phyloP scores from a whole-genome alignment of 2,888 invertebrate species.

The Arge pagana region DNA sequence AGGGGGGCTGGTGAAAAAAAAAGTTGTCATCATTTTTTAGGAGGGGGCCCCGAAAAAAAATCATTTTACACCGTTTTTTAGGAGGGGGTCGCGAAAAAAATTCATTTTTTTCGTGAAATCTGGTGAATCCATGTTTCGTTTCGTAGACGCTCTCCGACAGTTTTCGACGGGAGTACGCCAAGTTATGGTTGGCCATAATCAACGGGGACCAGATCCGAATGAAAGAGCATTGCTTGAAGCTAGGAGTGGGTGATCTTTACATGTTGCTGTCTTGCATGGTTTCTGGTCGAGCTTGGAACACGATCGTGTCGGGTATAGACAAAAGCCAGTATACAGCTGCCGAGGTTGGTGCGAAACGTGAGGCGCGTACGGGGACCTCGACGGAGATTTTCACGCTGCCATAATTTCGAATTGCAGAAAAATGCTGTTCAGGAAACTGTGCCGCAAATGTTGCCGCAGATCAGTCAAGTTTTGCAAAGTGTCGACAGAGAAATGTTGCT shows the following conservation, averaged over 20 bases:
- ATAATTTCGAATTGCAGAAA: constrained; percentile 63
- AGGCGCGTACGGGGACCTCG: constrained; percentile 1
- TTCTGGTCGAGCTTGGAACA: constrained; percentile 91
- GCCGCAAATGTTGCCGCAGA: constrained; percentile 77
- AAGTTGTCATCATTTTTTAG: too few relatives aligned
- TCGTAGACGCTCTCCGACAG: constrained; percentile 79
- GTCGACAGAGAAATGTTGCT: constrained; percentile 95
- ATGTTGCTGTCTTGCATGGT: constrained; percentile 95
- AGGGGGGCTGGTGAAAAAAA: too few relatives aligned
- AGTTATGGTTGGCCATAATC: constrained; percentile 92
- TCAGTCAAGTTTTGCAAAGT: constrained; percentile 82
- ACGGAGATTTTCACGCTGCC: too few relatives aligned
- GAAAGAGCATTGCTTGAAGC: constrained; percentile 72
- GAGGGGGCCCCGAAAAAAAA: too few relatives aligned
- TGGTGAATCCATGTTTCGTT: too few relatives aligned
- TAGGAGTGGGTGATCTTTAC: constrained; percentile 88
- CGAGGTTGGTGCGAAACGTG: constrained; percentile 70
- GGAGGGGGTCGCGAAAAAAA: too few relatives aligned
- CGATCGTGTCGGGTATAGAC: constrained; percentile 82
- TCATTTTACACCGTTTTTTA: too few relatives aligned
- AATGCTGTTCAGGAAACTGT: constrained; percentile 77
- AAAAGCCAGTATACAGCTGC: constrained; percentile 68
- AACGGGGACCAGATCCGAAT: constrained; percentile 80
- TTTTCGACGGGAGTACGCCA: constrained; percentile 89
- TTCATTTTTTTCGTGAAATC: constrained; percentile 1